Conservation (phyloP, 2,797 vertebrate genomes). For the Apodemus agrarius region DNA sequence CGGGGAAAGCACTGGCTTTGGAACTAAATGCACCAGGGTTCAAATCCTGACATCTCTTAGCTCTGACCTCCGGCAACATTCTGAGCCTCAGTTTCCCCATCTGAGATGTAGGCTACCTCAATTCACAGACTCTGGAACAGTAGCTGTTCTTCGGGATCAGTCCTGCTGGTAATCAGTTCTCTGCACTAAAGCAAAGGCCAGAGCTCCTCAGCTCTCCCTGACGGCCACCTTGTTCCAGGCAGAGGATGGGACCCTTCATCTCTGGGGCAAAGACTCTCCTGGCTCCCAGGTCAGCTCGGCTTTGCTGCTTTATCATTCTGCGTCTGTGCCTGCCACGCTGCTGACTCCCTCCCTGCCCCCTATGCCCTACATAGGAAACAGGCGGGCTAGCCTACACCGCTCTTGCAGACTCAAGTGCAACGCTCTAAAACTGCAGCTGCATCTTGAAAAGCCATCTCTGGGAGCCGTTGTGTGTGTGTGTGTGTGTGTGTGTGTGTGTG, state of each 20-base stretch:
- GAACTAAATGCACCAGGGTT: background rate
- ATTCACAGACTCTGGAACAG: background rate
- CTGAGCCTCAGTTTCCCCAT: background rate
- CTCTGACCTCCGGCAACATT: slow-evolving; percentile 11
- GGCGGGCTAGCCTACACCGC: background rate
- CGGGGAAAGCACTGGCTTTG: background rate
- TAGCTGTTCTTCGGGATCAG: background rate
- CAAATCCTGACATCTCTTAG: background rate
- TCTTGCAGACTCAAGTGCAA: background rate
- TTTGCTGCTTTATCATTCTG: background rate
- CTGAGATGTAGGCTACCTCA: background rate
- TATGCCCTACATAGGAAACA: rapidly evolving
- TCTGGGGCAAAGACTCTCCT: background rate
- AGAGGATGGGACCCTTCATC: background rate
- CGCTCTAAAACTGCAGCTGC: background rate
- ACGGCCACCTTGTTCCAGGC: background rate
- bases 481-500: too few species aligned
- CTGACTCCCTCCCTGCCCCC: background rate
- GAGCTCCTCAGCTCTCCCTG: background rate
- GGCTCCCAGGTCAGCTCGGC: background rate
- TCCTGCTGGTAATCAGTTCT: background rate
- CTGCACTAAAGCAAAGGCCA: background rate
- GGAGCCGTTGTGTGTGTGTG: too few species aligned
- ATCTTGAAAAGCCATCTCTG: background rate
- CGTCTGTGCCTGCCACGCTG: background rate